These are phyloP conservation scores for Cromileptes altivelis DNA, from an alignment of 2,113 vertebrate species.

Conservation along the genomic window DNA sequence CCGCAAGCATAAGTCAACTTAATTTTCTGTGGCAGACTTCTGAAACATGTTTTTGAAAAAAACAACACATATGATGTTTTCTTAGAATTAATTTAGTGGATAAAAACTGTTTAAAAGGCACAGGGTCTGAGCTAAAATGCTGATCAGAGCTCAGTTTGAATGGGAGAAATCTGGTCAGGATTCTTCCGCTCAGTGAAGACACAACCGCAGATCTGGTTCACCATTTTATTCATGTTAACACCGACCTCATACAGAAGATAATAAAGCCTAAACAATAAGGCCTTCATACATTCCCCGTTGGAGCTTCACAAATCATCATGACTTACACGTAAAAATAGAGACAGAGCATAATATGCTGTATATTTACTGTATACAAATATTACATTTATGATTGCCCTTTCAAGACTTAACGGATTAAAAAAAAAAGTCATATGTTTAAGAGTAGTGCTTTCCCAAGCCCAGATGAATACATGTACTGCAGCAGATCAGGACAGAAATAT, in stretches of 20 bases:
- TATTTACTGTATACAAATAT: constrained; percentile 69
- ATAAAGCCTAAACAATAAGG: constrained; percentile 61
- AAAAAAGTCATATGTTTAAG: constrained; percentile 19
- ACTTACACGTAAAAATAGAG: constrained; percentile 70
- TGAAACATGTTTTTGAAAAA: neutral
- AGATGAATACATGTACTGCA: constrained; percentile 35
- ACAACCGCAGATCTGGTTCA: constrained; percentile 25
- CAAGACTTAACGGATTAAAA: constrained; percentile 23
- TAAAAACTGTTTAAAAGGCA: neutral
- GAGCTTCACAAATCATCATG: constrained; percentile 54
- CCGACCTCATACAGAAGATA: constrained; percentile 47
- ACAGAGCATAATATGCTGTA: constrained; percentile 45
- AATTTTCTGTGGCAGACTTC: too few relatives aligned
- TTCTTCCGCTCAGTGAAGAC: neutral
- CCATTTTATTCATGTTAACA: constrained; percentile 71
- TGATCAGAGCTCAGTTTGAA: neutral
- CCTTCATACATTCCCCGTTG: constrained; percentile 53
- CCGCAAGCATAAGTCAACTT: neutral
- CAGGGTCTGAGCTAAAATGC: neutral
- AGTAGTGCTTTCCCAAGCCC: constrained; percentile 12
- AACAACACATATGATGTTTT: too few relatives aligned
- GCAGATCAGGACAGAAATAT: constrained; percentile 18
- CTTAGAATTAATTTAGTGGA: too few relatives aligned
- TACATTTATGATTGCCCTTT: constrained; percentile 76
- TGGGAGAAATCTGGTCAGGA: neutral